A percentile compares a stretch with the other conserved stretches of the same genome.
These are phyloP conservation scores for Yponomeuta plumbellus DNA, from an alignment of 2,888 invertebrate species.

Conservation along the genomic window DNA sequence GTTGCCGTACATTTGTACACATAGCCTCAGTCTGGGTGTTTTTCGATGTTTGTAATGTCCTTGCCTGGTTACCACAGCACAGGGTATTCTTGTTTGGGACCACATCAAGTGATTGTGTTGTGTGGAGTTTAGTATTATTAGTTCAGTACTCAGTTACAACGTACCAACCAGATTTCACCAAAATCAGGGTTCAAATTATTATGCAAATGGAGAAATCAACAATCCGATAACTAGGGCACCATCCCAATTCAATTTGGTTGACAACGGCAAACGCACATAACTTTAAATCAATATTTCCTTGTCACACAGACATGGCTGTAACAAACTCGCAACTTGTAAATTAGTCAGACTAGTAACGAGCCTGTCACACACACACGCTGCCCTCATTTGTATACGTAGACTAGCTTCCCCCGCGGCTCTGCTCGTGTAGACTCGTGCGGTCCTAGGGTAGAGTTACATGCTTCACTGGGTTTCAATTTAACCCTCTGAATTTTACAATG, in stretches of 20 bases:
- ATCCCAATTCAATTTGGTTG: background rate
- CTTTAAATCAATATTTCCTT: slow-evolving; percentile 1
- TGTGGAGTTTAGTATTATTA: no score
- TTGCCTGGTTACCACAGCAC: no score
- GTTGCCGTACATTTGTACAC: no score
- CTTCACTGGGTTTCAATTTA: no score
- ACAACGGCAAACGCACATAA: background rate
- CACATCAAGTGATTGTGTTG: no score
- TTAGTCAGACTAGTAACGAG: slow-evolving; percentile 5
- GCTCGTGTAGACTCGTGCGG: background rate
- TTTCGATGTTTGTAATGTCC: no score
- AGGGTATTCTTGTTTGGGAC: no score
- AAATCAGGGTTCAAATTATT: background rate
- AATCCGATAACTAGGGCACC: background rate
- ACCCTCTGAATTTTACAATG: no score
- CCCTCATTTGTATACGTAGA: background rate
- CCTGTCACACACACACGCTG: background rate
- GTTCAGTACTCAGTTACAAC: no score
- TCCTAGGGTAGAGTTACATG: no score
- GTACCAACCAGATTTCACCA: background rate
- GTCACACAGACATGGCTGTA: background rate
- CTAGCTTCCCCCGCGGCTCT: background rate
- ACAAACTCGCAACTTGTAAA: slow-evolving; percentile 7
- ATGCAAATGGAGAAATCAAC: slow-evolving; percentile 7
- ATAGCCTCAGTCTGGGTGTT: no score